Percentiles rank a stretch among this genome's conserved stretches.
These are phyloP conservation scores for Quiscalus mexicanus DNA, from an alignment of 2,113 vertebrate species.

Conservation along the genomic window DNA sequence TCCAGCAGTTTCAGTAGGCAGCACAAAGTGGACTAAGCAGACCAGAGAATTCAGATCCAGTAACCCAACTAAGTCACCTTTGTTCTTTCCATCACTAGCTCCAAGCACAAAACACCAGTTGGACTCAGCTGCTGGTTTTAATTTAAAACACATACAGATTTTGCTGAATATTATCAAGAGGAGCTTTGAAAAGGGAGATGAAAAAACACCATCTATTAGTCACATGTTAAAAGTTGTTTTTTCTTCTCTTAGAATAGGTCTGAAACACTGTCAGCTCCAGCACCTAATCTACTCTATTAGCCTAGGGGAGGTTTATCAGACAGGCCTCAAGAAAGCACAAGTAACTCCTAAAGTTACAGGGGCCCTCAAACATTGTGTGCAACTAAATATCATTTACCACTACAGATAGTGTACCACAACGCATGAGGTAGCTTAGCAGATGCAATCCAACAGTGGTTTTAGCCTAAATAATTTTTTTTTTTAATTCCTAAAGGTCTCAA, in stretches of 20 bases:
- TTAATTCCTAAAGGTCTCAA: neutral
- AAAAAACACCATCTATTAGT: conserved; percentile 3
- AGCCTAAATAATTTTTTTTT: neutral
- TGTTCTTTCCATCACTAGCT: neutral
- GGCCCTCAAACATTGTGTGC: neutral
- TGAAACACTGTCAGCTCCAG: neutral
- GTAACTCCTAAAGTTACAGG: neutral
- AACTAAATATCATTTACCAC: neutral
- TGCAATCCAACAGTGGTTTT: neutral
- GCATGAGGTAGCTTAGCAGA: neutral
- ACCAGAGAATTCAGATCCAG: neutral
- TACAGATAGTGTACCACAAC: fast-evolving
- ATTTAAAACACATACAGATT: conserved; percentile 6
- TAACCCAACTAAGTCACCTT: neutral
- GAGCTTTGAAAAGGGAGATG: neutral
- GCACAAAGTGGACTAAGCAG: neutral
- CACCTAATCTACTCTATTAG: neutral
- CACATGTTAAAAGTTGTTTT: neutral
- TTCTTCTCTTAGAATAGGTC: neutral
- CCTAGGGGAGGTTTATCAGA: neutral
- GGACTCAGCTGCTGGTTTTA: neutral
- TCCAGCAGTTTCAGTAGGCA: neutral
- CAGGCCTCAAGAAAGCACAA: neutral
- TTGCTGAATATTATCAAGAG: neutral
- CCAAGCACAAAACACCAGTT: neutral